phyloP scores from a whole-genome alignment of 1,140 invertebrate genomes.

The Drosophila pectinifera region DNA sequence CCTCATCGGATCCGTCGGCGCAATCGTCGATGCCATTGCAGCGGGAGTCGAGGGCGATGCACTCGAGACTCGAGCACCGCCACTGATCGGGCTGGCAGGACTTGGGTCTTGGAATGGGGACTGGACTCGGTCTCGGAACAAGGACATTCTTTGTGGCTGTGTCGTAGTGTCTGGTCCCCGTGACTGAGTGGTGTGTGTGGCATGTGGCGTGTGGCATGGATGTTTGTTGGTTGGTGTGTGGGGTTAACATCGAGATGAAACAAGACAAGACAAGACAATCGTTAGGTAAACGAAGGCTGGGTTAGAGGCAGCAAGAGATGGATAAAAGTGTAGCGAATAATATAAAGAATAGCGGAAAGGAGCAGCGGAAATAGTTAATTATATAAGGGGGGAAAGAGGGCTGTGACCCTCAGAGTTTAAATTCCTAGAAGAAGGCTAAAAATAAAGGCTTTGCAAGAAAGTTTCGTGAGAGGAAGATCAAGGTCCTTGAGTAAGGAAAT shows the following conservation, averaged over 20 bases:
- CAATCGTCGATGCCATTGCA: constrained; percentile 90
- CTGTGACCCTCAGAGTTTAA: background rate
- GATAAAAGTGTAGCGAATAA: background rate
- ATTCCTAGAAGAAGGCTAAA: too few species aligned
- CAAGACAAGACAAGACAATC: constrained; percentile 49
- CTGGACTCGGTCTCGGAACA: constrained; percentile 16
- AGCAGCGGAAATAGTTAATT: background rate
- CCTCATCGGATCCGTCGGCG: constrained; percentile 89
- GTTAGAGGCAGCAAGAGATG: constrained; percentile 8
- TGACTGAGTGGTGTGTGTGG: constrained; percentile 15
- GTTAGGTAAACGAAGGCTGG: constrained; percentile 11
- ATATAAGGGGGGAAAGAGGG: too few species aligned
- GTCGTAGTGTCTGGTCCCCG: constrained; percentile 20
- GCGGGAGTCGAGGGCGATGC: constrained; percentile 80
- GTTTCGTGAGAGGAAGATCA: background rate
- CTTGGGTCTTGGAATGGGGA: constrained; percentile 4
- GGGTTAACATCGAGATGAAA: constrained; percentile 50
- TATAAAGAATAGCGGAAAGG: too few species aligned
- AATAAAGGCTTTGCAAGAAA: background rate
- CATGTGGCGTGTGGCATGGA: constrained; percentile 13
- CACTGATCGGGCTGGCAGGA: constrained; percentile 76
- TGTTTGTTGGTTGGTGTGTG: constrained; percentile 24
- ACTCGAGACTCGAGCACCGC: constrained; percentile 84
- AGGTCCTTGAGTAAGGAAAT: background rate
- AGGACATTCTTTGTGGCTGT: constrained; percentile 13